A percentile compares a stretch with the other conserved stretches of the same genome.
These are phyloP conservation scores for Polypterus senegalus DNA, from an alignment of 2,113 vertebrate species.

Conservation along the genomic window DNA sequence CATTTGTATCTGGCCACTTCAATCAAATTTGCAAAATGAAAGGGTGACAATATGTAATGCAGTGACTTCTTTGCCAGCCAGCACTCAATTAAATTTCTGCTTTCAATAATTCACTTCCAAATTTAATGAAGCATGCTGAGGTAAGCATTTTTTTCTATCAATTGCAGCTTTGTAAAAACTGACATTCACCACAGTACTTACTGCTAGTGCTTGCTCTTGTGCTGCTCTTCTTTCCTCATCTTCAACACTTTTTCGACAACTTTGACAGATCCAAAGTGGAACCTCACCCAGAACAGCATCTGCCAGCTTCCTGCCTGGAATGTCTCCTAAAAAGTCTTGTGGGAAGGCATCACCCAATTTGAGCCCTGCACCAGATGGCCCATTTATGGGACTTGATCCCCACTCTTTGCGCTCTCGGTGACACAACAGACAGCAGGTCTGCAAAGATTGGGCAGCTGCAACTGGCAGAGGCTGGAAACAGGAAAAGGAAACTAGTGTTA, in stretches of 20 bases:
- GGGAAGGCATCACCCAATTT: slow-evolving; percentile 74
- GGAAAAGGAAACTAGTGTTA: background rate
- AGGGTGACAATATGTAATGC: too few relatives aligned
- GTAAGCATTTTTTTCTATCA: too few relatives aligned
- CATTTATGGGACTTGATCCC: slow-evolving; percentile 74
- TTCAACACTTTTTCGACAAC: slow-evolving; percentile 91
- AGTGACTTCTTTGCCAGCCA: too few relatives aligned
- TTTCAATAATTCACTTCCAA: too few relatives aligned
- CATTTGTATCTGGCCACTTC: too few relatives aligned
- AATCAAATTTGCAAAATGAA: too few relatives aligned
- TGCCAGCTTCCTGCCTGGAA: slow-evolving; percentile 63
- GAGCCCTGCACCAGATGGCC: slow-evolving; percentile 73
- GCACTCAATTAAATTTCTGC: too few relatives aligned
- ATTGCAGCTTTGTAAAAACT: too few relatives aligned
- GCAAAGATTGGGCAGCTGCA: slow-evolving; percentile 63
- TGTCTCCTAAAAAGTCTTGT: slow-evolving; percentile 83
- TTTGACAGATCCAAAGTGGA: slow-evolving; percentile 97
- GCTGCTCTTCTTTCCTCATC: slow-evolving; percentile 83
- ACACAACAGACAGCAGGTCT: slow-evolving; percentile 93
- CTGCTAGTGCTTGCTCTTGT: slow-evolving; percentile 74
- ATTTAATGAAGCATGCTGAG: too few relatives aligned
- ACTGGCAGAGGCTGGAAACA: slow-evolving; percentile 36
- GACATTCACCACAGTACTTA: slow-evolving; percentile 31
- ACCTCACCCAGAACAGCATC: slow-evolving; percentile 91
- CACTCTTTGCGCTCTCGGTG: slow-evolving; percentile 94